phyloP scores from a whole-genome alignment of 1,140 invertebrate genomes.

The Geopemphigus sp. region DNA sequence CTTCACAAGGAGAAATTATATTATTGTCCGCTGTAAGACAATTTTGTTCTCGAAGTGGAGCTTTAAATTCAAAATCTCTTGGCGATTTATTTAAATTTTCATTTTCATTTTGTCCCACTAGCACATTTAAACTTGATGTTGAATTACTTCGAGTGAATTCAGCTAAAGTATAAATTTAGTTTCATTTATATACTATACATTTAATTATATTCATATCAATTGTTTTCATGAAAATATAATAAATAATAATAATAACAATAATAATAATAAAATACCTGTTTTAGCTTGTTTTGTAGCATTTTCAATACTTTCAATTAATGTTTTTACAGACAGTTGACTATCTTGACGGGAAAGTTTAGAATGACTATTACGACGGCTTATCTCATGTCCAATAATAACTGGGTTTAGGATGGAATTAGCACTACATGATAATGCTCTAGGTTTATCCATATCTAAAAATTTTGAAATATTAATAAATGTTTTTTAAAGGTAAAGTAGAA shows the following conservation, averaged over 20 bases:
- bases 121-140: constrained; percentile 61
- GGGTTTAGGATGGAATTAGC: constrained; percentile 50
- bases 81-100: constrained; percentile 46
- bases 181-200: background rate
- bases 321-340: constrained; percentile 80
- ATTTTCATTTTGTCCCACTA: constrained; percentile 56
- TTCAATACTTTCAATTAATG: constrained; percentile 85
- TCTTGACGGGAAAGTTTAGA: constrained; percentile 66
- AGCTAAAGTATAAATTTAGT: constrained; percentile 16
- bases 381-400: constrained; percentile 51
- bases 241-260: constrained; percentile 32
- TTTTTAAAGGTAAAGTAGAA: background rate
- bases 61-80: constrained; percentile 50
- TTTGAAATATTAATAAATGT: constrained; percentile 7
- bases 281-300: constrained; percentile 81
- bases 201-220: background rate
- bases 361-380: constrained; percentile 56
- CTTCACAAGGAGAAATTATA: constrained; percentile 34
- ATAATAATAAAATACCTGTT: constrained; percentile 58
- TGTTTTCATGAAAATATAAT: background rate
- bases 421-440: constrained; percentile 46
- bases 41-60: constrained; percentile 56
- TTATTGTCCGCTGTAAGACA: constrained; percentile 21
- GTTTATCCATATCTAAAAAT: constrained; percentile 33
- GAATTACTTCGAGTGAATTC: constrained; percentile 60